A percentile compares a stretch with the other conserved stretches of the same genome.
phyloP scores from a whole-genome alignment of 2,797 vertebrate genomes.

The Diglossa cyanea region DNA sequence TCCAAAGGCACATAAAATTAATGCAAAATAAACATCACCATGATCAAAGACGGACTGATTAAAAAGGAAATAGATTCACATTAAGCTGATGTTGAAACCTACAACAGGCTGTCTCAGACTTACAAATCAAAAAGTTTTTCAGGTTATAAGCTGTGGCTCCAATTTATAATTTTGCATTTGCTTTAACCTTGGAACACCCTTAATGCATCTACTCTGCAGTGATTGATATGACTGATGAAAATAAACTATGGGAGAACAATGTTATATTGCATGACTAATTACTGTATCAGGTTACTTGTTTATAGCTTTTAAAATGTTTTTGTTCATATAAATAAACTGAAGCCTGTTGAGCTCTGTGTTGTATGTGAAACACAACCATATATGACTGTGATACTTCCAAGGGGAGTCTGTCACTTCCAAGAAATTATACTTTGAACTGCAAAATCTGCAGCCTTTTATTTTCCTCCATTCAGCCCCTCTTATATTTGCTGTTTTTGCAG shows the following conservation, averaged over 20 bases:
- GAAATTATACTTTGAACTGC: neutral
- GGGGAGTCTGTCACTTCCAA: neutral
- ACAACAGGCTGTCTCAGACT: slow-evolving; percentile 30
- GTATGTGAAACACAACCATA: neutral
- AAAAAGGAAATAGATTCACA: slow-evolving; percentile 52
- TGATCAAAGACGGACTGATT: slow-evolving; percentile 56
- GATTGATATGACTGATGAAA: slow-evolving; percentile 72
- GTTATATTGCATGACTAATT: slow-evolving; percentile 64
- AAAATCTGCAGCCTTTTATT: neutral
- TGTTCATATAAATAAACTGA: slow-evolving; percentile 65
- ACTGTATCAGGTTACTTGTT: slow-evolving; percentile 54
- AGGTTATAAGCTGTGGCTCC: slow-evolving; percentile 42
- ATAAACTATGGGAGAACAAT: slow-evolving; percentile 63
- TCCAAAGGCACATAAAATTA: slow-evolving; percentile 74
- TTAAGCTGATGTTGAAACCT: neutral
- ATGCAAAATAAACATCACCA: slow-evolving; percentile 69
- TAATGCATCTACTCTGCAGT: slow-evolving; percentile 60
- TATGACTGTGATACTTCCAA: neutral
- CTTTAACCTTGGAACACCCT: slow-evolving; percentile 67
- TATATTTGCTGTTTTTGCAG: neutral
- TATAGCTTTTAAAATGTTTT: slow-evolving; percentile 58
- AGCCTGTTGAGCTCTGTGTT: neutral
- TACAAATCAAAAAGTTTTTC: slow-evolving; percentile 57
- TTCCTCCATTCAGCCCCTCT: neutral
- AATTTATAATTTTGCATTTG: slow-evolving; percentile 64